A percentile compares a stretch with the other conserved stretches of the same genome.
Conservation (phyloP, 2,113 vertebrate genomes). For the Zeus faber region DNA sequence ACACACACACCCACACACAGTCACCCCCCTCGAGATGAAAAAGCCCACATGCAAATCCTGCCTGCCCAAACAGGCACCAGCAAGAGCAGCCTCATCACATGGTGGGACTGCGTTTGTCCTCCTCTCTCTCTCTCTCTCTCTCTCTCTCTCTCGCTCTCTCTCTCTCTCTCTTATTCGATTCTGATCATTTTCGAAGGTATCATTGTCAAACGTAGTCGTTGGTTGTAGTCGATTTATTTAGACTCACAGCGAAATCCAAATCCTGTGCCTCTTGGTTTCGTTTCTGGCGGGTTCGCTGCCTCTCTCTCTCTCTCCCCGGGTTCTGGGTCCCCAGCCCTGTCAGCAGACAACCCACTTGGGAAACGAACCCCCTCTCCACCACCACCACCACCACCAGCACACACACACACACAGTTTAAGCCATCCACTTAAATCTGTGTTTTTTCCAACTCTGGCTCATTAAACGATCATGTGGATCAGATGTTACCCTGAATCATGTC, state of each 20-base stretch:
- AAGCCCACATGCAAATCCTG: slow-evolving; percentile 57
- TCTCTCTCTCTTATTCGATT: neutral
- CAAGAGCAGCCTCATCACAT: slow-evolving; percentile 32
- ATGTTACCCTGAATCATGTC: too few relatives aligned
- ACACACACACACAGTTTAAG: slow-evolving; percentile 29
- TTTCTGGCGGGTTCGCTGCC: neutral
- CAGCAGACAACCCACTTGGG: slow-evolving; percentile 48
- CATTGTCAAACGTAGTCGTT: too few relatives aligned
- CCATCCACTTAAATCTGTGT: slow-evolving; percentile 57
- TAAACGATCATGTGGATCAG: slow-evolving; percentile 46
- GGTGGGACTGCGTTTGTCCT: neutral
- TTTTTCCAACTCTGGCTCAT: slow-evolving; percentile 55
- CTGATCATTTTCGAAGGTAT: neutral
- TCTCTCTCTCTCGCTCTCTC: neutral
- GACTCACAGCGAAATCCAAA: too few relatives aligned
- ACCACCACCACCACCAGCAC: slow-evolving; percentile 10
- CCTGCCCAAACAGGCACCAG: slow-evolving; percentile 62
- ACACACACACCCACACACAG: slow-evolving; percentile 4
- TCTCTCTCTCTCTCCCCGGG: neutral
- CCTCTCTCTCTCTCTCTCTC: neutral
- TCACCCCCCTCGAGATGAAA: slow-evolving; percentile 36
- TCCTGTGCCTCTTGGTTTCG: neutral
- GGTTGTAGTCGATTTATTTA: too few relatives aligned
- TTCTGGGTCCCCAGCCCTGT: slow-evolving; percentile 23
- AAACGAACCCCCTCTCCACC: slow-evolving; percentile 3